Evolutionary conservation across 2,888 invertebrate genomes (phyloP), one percentile per base, ranked within the genome.

Genomic region (Diogma glabrata): DNA sequence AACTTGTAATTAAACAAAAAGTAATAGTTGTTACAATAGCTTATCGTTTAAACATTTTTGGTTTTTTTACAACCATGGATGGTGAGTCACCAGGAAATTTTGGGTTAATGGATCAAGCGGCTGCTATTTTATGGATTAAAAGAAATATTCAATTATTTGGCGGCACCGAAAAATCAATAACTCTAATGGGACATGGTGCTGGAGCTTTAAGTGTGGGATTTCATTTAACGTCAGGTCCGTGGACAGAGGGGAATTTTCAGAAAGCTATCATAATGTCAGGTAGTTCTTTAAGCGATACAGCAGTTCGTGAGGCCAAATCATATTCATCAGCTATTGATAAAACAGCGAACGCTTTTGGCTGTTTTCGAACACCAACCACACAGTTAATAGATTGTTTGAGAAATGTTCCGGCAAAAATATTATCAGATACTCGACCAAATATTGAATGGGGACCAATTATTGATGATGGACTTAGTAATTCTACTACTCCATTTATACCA

Each of bases 261-360:
- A 77, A 84, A 65, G 86, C 84, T 0, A 86, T 89, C 49, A 78
- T 82, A 12, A 87, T 89, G 87, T 87, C 88, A 56, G 87, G 87
- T 0, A 86, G 81, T 60, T 78, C 82, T 0, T 66, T 86, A 5
- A 75, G 76, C 23, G 74, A 80, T 26, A 73, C 74, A 3, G 75
- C 79, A 2, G 78, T 87, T 0, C 76, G 79, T 53, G 74, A 75
- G 49, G 79, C 82, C 0, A 71, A 76, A 55, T 77, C 78, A 56
- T 84, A 82, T 63, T 64, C 75, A 10, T 64, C 72, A 1, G 73
- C 81, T 0, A 72, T 87, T 3, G 81, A 84, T 56, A 74, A 75
- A 57, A 71, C 87, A 4, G 77, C 82, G 0, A 75, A 68, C 40
- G 76, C 76, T 5, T 86, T 85, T 61, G 79, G 79, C 12, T 88